Conservation (phyloP, 37 sponge, comb jelly and placozoan genomes). For the Agelas oroides region DNA sequence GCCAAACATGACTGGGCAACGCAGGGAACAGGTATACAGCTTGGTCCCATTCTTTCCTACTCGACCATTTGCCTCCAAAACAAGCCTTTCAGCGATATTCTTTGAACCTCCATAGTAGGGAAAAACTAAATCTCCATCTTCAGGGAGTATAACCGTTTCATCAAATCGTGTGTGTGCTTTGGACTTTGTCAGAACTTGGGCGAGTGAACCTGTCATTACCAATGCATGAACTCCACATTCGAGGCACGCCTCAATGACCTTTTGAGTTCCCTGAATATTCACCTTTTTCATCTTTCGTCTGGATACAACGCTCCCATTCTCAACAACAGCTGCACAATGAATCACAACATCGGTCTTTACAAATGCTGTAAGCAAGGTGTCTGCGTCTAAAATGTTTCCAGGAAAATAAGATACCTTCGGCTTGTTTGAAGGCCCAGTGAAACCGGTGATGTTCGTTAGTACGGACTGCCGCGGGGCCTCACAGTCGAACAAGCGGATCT, state of each 20-base stretch:
- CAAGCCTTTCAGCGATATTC: constrained; percentile 57
- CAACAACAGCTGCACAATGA: constrained; percentile 57
- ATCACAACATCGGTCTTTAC: constrained; percentile 52
- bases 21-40: constrained; percentile 64
- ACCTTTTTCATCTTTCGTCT: constrained; percentile 46
- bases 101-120: constrained; percentile 69
- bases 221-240: constrained; percentile 65
- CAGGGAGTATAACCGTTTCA: constrained; percentile 1
- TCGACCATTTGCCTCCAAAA: constrained; percentile 44
- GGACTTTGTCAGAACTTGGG: constrained; percentile 20
- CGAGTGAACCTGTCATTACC: constrained; percentile 40
- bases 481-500: constrained; percentile 40
- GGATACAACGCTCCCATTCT: constrained; percentile 36
- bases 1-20: constrained; percentile 65
- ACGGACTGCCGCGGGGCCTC: not conserved
- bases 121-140: constrained; percentile 7
- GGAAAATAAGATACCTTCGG: constrained; percentile 51
- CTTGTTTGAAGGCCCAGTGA: not conserved
- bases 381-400: not conserved
- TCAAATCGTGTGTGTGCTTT: not conserved
- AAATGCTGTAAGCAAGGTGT: constrained; percentile 4
- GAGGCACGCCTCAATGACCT: constrained; percentile 60
- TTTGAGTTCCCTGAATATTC: constrained; percentile 58
- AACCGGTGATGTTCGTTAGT: constrained; percentile 47
- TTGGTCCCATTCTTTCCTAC: constrained; percentile 12